Base-by-base conservation (phyloP, 2,113 vertebrate species). In the Anolis sagrei region DNA sequence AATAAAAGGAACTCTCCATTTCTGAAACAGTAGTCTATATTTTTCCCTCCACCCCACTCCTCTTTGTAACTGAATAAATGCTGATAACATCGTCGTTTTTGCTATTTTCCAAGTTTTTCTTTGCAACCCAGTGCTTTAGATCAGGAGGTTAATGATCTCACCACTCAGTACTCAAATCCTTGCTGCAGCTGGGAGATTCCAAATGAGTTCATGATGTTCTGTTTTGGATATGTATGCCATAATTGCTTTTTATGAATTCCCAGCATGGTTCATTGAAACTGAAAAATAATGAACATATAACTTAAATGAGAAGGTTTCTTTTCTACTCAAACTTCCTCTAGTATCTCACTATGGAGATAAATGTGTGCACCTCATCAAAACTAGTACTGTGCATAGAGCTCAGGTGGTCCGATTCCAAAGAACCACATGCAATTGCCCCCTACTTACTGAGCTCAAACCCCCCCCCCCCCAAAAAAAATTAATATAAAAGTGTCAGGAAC, bases 121-220 rank as follows among this genome's bases (percentile, higher is more conserved):
- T 44, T 48, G 7, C 36, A 66, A 66, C 44, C 25, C 36, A 18
- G 32, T 29, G 36, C 14, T 80, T 80, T 29, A 76, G 74, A 25
- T 23, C 78, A 66, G 14, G 39, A 64, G 36, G 14, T 66, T 80
- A 44, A 80, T 21, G 78, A 19, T 80, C 78, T 80, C 29, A 44
- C 29, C 61, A 64, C 25, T 39, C 11, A 7, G 25, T 48, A 29
- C 78, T 36, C 3, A 6, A 80, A 80, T 66, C 78, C 61, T 66
- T 44, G 61, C 36, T 39, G 61, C 27, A 80, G 34, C 27, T 36
- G 2, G 36, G 44, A 80, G 36, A 5, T 80, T 80, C 39, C 78
- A 80, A 64, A 66, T 79, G 61, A 66, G 61, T 66, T 79, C 62
- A 23, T 64, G 62, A 66, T 80, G 61, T 48, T 69, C 29, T 69